phyloP scores from a whole-genome alignment of 2,797 vertebrate species.

The Rallus crepitans region DNA sequence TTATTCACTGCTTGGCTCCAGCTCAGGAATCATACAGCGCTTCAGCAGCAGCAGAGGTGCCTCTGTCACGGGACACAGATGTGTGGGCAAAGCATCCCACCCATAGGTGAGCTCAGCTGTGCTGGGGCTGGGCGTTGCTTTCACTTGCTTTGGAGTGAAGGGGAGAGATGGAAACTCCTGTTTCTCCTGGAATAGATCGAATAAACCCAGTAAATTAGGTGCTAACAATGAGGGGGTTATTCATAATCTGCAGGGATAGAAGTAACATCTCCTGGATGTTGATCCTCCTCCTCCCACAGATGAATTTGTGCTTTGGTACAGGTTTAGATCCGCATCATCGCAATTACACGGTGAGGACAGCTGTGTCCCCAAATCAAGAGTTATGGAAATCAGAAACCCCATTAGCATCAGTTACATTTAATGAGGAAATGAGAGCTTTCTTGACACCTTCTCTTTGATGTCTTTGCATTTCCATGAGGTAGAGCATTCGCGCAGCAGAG shows the following conservation, averaged over 20 bases:
- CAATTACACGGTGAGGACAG: neutral
- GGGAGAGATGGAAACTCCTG: neutral
- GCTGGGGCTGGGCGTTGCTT: neutral
- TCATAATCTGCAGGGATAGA: neutral
- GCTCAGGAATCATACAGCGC: neutral
- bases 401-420: neutral
- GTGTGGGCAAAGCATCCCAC: neutral
- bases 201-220: neutral
- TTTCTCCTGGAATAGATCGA: neutral
- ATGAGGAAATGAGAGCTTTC: neutral
- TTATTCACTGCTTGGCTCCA: neutral
- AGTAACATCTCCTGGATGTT: neutral
- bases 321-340: neutral
- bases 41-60: neutral
- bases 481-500: neutral
- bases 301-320: neutral
- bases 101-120: neutral
- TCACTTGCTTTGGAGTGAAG: fast-evolving
- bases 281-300: neutral
- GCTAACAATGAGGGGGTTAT: fast-evolving
- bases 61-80: fast-evolving
- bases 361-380: neutral
- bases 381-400: neutral
- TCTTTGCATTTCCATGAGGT: neutral
- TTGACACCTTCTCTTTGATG: neutral